Evolutionary conservation across 2,113 vertebrate species (phyloP), one percentile per base, ranked within the genome.

Genomic region (Bubo bubo): DNA sequence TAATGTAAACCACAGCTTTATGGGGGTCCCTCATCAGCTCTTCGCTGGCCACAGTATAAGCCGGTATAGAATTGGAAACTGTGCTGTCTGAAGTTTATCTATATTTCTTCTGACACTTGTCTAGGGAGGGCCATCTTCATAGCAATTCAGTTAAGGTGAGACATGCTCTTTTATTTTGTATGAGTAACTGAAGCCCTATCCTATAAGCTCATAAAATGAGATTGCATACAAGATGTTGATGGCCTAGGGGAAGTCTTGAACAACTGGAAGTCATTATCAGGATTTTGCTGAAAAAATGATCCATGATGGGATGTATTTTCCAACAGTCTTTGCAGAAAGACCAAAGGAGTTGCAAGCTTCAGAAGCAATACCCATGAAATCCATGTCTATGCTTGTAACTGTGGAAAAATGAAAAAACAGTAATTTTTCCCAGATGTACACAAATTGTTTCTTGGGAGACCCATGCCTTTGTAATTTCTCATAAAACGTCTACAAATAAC

Each of bases 211-310:
- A 89, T 82, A 97, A 96, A 93, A 94, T 72, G 72, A 91, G 88
- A 90, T 89, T 93, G 96, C 87, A 95, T 93, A 89, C 94, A 97
- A 97, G 86, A 91, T 97, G 96, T 94, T 95, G 96, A 94, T 85
- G 83, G 64, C 60, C 95, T 95, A 83, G 66, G 53, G 80, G 77
- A 90, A 93, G 68, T 94, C 92, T 60, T 87, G 77, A 97, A 96
- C 79, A 96, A 95, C 76, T 86, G 81, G 55, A 86, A 96, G 47
- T 95, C 76, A 95, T 95, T 92, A 95, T 81, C 34, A 94, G 12
- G 70, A 95, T 88, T 90, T 77, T 93, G 53, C 62, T 94, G 86
- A 91, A 95, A 96, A 96, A 94, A 93, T 35, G 80, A 96, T 92
- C 43, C 43, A 88, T 43, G 62, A 94, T 67, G 53, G 76, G 64